Conservation (phyloP, 2,113 vertebrate genomes). For the Nesoenas mayeri region DNA sequence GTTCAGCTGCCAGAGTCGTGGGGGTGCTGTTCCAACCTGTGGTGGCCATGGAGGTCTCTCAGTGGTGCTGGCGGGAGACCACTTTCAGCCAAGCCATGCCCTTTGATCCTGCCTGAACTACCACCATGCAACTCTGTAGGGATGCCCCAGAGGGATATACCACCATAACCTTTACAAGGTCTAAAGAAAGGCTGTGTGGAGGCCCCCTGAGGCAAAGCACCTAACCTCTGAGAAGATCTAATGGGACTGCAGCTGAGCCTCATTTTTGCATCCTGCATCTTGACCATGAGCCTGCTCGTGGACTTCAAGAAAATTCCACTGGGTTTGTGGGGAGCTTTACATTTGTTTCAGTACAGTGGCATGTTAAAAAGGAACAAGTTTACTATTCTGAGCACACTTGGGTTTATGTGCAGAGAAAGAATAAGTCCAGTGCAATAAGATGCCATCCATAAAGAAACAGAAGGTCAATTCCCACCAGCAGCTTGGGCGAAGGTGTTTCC, state of each 20-base stretch:
- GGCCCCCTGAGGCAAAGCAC: neutral
- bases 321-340: neutral
- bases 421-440: neutral
- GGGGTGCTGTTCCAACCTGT: neutral
- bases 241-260: neutral
- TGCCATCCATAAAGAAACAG: neutral
- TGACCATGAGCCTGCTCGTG: neutral
- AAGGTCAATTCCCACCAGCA: neutral
- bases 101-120: neutral
- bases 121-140: neutral
- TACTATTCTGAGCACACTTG: neutral
- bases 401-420: neutral
- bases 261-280: neutral
- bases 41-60: neutral
- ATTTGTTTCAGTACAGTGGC: neutral
- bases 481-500: neutral
- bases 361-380: neutral
- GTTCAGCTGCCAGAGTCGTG: neutral
- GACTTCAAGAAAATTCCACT: neutral
- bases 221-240: neutral
- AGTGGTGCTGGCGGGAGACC: neutral
- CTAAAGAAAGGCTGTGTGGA: neutral
- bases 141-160: neutral
- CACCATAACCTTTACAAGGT: neutral
- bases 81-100: neutral